These are phyloP conservation scores for Stylophora pistillata DNA, from an alignment of 64 coral and sea anemone species.

Conservation along the genomic window DNA sequence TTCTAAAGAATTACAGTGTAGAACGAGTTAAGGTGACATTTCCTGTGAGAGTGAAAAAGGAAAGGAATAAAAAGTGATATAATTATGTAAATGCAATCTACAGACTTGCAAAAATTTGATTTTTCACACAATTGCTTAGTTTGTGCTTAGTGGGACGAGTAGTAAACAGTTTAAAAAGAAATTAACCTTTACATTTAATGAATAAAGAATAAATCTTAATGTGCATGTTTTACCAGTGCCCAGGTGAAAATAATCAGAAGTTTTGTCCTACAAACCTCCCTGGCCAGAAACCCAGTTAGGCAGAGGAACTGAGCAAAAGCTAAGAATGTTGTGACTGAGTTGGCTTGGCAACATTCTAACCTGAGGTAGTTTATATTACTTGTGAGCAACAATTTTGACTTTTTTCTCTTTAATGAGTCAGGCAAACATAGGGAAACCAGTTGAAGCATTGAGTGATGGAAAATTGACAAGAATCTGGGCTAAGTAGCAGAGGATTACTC, in stretches of 20 bases:
- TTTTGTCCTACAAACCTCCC: conserved; percentile 9
- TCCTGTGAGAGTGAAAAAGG: neutral
- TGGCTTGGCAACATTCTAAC: conserved; percentile 22
- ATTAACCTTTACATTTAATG: neutral
- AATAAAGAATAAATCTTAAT: neutral
- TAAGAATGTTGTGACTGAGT: neutral
- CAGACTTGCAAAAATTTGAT: neutral
- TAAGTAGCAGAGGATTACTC: no score
- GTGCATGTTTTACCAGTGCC: conserved; percentile 39
- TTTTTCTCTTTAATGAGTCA: neutral
- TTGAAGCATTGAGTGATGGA: no score
- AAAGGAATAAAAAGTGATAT: no score
- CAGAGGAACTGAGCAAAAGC: neutral
- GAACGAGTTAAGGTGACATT: no score
- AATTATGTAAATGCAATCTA: no score
- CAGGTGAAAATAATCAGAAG: conserved; percentile 30
- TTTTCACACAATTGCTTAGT: neutral
- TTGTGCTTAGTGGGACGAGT: neutral
- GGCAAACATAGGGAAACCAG: no score
- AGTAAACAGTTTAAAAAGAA: neutral
- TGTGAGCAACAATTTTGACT: neutral
- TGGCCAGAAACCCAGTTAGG: neutral
- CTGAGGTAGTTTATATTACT: conserved; percentile 20
- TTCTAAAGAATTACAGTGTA: no score
- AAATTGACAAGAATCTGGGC: no score